These are phyloP conservation scores for Ailuropoda melanoleuca DNA, from an alignment of 2,113 vertebrate genomes.

Conservation along the genomic window DNA sequence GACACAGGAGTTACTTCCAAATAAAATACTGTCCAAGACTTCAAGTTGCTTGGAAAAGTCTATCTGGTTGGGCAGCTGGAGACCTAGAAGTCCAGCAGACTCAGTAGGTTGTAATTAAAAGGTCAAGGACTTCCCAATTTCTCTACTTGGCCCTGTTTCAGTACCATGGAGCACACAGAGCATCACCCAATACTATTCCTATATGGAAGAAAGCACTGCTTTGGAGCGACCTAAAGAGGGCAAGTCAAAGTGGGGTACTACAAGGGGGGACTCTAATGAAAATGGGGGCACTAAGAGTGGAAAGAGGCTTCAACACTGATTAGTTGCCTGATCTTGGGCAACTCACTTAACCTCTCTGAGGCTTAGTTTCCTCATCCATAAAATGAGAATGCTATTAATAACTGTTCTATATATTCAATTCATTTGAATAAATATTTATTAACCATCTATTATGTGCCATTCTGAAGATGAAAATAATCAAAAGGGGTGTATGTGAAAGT, in stretches of 20 bases:
- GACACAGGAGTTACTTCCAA: not conserved
- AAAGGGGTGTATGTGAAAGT: not conserved
- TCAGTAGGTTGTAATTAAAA: not conserved
- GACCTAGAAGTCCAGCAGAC: not conserved
- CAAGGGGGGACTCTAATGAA: not conserved
- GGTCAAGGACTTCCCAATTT: not conserved
- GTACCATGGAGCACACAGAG: not conserved
- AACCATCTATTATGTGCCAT: not conserved
- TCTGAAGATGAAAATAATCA: not conserved
- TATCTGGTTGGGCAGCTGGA: not conserved
- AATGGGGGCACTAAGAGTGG: not conserved
- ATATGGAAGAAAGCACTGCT: not conserved
- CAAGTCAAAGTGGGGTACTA: not conserved
- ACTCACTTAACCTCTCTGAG: not conserved
- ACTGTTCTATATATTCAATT: not conserved
- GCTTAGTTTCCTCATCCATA: slow-evolving; percentile 28
- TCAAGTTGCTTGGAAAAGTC: not conserved
- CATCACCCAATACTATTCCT: not conserved
- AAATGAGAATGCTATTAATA: not conserved
- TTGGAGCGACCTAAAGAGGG: not conserved
- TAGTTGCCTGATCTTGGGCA: not conserved
- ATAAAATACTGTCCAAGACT: slow-evolving; percentile 5
- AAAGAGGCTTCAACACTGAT: not conserved
- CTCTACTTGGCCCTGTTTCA: not conserved
- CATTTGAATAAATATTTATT: not conserved